Evolutionary conservation across 2,113 vertebrate species (phyloP), one percentile per base, ranked within the genome.

Genomic region (Sinocyclocheilus rhinocerous): DNA sequence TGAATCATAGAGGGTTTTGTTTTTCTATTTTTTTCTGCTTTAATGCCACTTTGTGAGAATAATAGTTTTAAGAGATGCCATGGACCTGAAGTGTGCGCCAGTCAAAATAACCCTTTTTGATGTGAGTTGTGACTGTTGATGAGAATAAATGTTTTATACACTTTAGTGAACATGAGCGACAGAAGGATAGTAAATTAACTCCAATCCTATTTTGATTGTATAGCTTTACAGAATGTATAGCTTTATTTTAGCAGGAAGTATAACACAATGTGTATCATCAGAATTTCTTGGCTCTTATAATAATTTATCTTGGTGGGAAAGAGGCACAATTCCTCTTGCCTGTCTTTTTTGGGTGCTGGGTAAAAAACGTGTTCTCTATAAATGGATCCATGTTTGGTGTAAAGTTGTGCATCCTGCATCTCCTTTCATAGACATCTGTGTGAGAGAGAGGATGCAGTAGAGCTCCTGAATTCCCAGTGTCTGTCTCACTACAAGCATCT

Each of bases 201-300:
- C 42, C 9, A 45, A 15, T 13, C 6, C 20, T 59, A 55, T 80
- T 42, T 81, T 45, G 33, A 89, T 84, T 88, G 26, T 26, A 26
- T 26, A 26, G 26, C 26, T 26, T 26, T 69, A 18, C 6, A 36
- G 42, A 8, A 69, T 15, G 1, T 33, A 4, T 69, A 33, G 65
- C 29, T 33, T 29, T 18, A 6, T 69, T 29, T 69, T 33, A 33
- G 6, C 76, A 91, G 93, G 92, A 94, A 92, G 91, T 84, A 20
- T 80, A 88, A 90, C 90, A 94, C 93, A 93, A 93, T 93, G 91
- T 90, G 84, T 69, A 84, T 81, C 91, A 87, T 87, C 89, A 91
- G 89, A 87, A 91, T 90, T 88, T 92, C 12, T 92, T 88, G 80
- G 87, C 91, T 83, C 85, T 85, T 86, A 88, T 76, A 3, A 61